These are phyloP conservation scores for Lycocorax pyrrhopterus DNA, from an alignment of 2,113 vertebrate genomes.

Conservation along the genomic window DNA sequence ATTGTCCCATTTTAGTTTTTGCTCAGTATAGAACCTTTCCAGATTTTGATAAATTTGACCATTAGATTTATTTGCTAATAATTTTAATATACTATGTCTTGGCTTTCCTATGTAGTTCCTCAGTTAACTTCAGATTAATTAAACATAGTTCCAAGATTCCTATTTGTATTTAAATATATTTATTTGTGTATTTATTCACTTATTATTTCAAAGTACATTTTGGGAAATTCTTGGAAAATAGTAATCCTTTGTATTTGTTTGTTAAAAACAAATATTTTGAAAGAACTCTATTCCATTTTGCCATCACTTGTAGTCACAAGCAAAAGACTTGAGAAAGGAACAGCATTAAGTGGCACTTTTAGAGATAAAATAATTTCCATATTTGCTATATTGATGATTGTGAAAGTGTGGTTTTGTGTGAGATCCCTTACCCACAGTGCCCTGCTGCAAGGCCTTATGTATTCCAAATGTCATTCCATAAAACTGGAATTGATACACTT, in stretches of 20 bases:
- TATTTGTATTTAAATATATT: neutral
- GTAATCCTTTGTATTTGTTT: neutral
- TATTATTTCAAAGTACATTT: neutral
- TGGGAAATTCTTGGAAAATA: neutral
- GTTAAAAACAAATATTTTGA: neutral
- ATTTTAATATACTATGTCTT: neutral
- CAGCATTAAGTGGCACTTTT: neutral
- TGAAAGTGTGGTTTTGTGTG: neutral
- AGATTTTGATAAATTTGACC: slow-evolving; percentile 45
- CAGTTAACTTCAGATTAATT: neutral
- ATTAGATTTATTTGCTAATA: slow-evolving; percentile 30
- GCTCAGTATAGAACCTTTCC: neutral
- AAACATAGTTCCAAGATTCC: neutral
- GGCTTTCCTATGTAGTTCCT: neutral
- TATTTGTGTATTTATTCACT: neutral
- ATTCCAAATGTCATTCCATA: neutral
- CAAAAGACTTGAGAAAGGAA: neutral
- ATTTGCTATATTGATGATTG: neutral
- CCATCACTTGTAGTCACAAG: neutral
- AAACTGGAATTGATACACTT: neutral
- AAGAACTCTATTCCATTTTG: neutral
- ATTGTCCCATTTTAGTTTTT: slow-evolving; percentile 16
- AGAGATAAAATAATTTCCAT: neutral
- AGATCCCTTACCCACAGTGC: neutral
- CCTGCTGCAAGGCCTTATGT: neutral